phyloP scores from a whole-genome alignment of 2,888 invertebrate genomes.

The Drosophila tanythrix region DNA sequence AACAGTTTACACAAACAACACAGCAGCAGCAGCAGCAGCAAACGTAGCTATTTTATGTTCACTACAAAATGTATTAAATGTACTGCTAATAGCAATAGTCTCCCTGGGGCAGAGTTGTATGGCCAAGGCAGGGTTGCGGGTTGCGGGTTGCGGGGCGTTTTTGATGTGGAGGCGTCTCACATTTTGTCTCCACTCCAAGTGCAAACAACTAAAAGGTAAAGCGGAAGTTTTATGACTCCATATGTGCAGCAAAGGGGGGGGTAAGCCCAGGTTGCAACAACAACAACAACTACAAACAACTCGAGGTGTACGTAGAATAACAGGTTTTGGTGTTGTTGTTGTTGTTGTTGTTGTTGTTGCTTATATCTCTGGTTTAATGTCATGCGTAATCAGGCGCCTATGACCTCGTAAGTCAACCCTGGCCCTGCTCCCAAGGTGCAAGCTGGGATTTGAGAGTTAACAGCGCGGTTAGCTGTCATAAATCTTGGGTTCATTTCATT shows the following conservation, averaged over 20 bases:
- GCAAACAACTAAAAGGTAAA: conserved; percentile 73
- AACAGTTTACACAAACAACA: conserved; percentile 68
- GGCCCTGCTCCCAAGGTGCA: conserved; percentile 38
- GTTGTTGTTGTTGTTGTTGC: neutral
- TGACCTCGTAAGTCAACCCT: conserved; percentile 14
- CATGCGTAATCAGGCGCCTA: conserved; percentile 28
- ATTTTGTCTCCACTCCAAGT: conserved; percentile 45
- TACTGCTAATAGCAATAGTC: conserved; percentile 76
- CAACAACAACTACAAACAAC: neutral
- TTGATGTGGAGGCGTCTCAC: conserved; percentile 45
- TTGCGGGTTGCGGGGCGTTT: conserved; percentile 18
- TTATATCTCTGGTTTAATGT: conserved; percentile 2
- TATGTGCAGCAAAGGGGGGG: neutral
- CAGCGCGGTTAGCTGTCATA: conserved; percentile 50
- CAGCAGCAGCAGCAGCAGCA: neutral
- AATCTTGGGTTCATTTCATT: conserved; percentile 45
- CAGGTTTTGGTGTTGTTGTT: neutral
- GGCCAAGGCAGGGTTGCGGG: neutral
- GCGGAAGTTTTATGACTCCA: conserved; percentile 67
- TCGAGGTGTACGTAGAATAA: neutral
- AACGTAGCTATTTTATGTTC: conserved; percentile 67
- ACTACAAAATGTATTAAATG: conserved; percentile 80
- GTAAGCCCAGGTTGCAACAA: conserved; percentile 2
- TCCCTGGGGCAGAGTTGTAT: conserved; percentile 11
- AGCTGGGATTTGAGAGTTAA: conserved; percentile 47